Evolutionary conservation across 2,113 vertebrate genomes (phyloP).

Genomic region (Ranitomeya variabilis): DNA sequence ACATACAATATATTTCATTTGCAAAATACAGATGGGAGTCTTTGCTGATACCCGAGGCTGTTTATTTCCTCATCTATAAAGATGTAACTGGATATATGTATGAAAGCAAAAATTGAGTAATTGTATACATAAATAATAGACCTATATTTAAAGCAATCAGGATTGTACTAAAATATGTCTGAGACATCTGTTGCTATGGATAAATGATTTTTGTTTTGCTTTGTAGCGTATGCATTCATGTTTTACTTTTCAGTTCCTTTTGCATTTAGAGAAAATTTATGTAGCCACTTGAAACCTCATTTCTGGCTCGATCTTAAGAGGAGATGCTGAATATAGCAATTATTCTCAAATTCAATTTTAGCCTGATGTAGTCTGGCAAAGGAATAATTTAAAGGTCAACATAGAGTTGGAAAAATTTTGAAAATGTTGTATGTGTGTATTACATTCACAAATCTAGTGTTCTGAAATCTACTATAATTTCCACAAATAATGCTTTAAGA

Average conservation of each 20-base stretch:
- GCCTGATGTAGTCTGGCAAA: not conserved
- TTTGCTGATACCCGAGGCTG: conserved; percentile 25
- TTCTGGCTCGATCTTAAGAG: not conserved
- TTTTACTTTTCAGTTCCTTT: not conserved
- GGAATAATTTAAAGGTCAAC: not conserved
- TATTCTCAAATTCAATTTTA: not conserved
- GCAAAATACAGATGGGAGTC: conserved; percentile 3
- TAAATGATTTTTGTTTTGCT: conserved; percentile 25
- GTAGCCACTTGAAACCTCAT: not conserved
- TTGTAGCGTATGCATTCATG: conserved; percentile 16
- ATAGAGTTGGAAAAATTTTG: not conserved
- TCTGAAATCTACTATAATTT: too few relatives aligned
- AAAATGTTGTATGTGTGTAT: too few relatives aligned
- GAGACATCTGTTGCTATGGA: conserved; percentile 16
- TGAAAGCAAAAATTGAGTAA: conserved; percentile 39
- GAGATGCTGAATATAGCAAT: not conserved
- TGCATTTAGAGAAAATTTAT: conserved; percentile 11
- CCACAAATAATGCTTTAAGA: too few relatives aligned
- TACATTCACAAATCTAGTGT: too few relatives aligned
- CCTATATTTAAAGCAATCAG: conserved; percentile 33
- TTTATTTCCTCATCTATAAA: conserved; percentile 25
- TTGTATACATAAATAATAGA: conserved; percentile 47
- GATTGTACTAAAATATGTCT: conserved; percentile 29
- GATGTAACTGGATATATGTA: conserved; percentile 43
- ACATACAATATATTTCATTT: conserved; percentile 8